These are phyloP conservation scores for Trilocha varians DNA, from an alignment of 2,888 invertebrate genomes.

Conservation along the genomic window DNA sequence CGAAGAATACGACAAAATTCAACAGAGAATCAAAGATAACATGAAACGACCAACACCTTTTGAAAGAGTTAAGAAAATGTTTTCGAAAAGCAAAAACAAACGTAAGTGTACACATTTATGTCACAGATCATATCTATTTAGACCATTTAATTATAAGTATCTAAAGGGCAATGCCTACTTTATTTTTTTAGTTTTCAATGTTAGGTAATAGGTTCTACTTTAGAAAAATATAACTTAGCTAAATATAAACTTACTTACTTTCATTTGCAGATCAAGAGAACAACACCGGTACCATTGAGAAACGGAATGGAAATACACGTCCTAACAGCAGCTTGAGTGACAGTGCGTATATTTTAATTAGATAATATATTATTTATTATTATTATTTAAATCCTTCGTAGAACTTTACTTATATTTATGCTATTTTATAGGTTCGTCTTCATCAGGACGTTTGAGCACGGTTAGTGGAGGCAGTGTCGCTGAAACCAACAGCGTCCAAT, in stretches of 20 bases:
- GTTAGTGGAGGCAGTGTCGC: constrained; percentile 86
- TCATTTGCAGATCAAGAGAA: constrained; percentile 45
- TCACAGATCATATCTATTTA: too few relatives aligned
- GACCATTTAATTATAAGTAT: too few relatives aligned
- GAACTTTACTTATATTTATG: not conserved
- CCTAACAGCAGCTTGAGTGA: constrained; percentile 66
- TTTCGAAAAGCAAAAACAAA: constrained; percentile 76
- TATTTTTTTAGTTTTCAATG: too few relatives aligned
- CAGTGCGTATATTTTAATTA: constrained; percentile 36
- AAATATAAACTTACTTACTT: too few relatives aligned
- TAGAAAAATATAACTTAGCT: too few relatives aligned
- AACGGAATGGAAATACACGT: constrained; percentile 57
- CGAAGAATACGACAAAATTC: constrained; percentile 86
- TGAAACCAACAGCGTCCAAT: constrained; percentile 86
- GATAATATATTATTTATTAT: too few relatives aligned
- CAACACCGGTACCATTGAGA: constrained; percentile 52
- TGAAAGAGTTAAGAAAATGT: constrained; percentile 83
- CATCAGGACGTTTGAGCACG: constrained; percentile 87
- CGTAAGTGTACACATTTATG: too few relatives aligned
- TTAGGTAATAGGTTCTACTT: too few relatives aligned
- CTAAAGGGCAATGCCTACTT: too few relatives aligned
- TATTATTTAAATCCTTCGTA: too few relatives aligned
- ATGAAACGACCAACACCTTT: constrained; percentile 86
- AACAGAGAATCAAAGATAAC: constrained; percentile 82
- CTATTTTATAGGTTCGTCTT: constrained; percentile 78